Base-by-base conservation (phyloP, 2,888 invertebrate genomes). In the Alloscopus bannaensis region DNA sequence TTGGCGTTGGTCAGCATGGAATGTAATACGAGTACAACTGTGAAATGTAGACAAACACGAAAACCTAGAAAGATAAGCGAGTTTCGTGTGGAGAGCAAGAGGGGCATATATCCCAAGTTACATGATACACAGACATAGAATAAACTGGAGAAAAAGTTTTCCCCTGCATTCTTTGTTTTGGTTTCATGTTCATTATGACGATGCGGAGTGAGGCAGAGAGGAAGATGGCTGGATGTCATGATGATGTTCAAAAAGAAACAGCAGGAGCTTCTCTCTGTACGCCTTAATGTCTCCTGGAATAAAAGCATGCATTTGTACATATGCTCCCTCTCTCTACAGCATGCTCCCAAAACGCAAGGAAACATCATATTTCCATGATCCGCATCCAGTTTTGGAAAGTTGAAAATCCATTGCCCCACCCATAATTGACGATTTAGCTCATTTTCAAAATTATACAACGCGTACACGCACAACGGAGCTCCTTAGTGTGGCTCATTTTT, bases 361-460 rank as follows among this genome's bases (percentile, higher is more conserved):
- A 36, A 8, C 36, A 36, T 36, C 36, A 36, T 13, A 6, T 13
- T 8, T 13, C 36, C 36, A 6, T 8, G 36, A 36, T 8, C 36
- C 13, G 13, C 36, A 36, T 36, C 13, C 6, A 13, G 6, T 36
- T 36, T 36, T 36, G 45, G 45, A 4, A 68, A 75, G 29, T 62
- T 76, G 52, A 77, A 70, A 77, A 77, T 69, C 77, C n/a, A n/a
- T n/a, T n/a, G 70, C 77, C 77, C 77, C 77, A 77, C 77, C 77
- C 77, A 77, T 65, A 64, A 31, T 45, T 29, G 47, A 65, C 65
- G 45, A 24, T 22, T 59, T 40, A 69, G 57, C 47, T 65, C 65
- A 73, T 59, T 73, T 73, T 59, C 42, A 47, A 66, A 66, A 66
- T 52, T 6, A 52, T n/a, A n/a, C n/a, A n/a, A n/a, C n/a, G n/a